A percentile compares a stretch with the other conserved stretches of the same genome.
These are phyloP conservation scores for Dryobotodes eremita DNA, from an alignment of 2,888 invertebrate genomes.

Conservation along the genomic window DNA sequence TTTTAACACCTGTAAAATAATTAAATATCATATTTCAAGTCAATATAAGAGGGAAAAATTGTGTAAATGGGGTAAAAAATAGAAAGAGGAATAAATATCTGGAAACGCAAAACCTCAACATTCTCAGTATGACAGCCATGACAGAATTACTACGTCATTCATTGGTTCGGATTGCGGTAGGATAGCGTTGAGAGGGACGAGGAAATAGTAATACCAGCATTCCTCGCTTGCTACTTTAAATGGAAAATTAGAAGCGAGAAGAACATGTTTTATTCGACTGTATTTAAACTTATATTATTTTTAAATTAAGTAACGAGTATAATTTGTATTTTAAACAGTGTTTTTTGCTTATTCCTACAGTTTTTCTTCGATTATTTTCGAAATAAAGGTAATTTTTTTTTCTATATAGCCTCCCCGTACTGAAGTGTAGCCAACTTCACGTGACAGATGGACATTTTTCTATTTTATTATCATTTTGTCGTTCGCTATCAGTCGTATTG, in stretches of 20 bases:
- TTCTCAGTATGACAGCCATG: conserved; percentile 70
- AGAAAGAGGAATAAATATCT: conserved; percentile 76
- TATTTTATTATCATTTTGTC: conserved; percentile 74
- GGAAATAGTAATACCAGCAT: conserved; percentile 76
- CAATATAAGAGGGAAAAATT: conserved; percentile 23
- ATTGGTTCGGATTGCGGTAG: conserved; percentile 69
- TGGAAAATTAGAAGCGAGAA: conserved; percentile 33
- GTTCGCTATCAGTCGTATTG: conserved; percentile 76
- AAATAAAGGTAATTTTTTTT: conserved; percentile 59
- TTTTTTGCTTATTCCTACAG: not conserved
- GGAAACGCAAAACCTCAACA: conserved; percentile 88
- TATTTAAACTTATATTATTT: not conserved
- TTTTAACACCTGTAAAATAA: conserved; percentile 5
- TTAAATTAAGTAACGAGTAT: not conserved
- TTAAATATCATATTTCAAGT: not conserved
- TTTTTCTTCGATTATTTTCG: not conserved
- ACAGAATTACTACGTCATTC: conserved; percentile 75
- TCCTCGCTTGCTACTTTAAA: conserved; percentile 59
- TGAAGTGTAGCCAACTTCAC: conserved; percentile 77
- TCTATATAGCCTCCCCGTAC: conserved; percentile 68
- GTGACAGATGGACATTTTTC: conserved; percentile 73
- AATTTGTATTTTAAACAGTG: not conserved
- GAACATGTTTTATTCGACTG: not conserved
- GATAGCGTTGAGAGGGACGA: conserved; percentile 69
- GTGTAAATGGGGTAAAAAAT: conserved; percentile 52